phyloP scores from a whole-genome alignment of 2,113 vertebrate genomes.

The Aphelocoma coerulescens region DNA sequence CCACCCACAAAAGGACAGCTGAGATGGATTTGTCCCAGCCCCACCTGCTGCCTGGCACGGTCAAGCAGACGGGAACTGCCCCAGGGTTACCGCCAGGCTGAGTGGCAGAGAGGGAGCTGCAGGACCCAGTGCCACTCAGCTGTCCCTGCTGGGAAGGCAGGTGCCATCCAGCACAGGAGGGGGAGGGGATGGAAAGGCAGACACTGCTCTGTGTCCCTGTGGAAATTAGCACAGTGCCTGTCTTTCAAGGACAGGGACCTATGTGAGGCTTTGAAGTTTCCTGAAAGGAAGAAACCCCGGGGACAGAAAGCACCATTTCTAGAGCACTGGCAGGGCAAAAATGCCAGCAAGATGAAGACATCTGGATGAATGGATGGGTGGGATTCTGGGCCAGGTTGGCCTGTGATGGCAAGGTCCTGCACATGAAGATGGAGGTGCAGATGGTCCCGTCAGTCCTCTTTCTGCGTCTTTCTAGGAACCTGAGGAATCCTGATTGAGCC shows the following conservation, averaged over 20 bases:
- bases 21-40: not conserved
- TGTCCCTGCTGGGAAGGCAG: not conserved
- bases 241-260: not conserved
- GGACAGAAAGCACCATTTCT: not conserved
- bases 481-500: not conserved
- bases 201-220: not conserved
- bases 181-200: not conserved
- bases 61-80: not conserved
- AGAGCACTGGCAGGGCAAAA: not conserved
- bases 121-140: not conserved
- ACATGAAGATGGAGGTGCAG: not conserved
- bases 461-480: not conserved
- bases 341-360: not conserved
- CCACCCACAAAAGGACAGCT: not conserved
- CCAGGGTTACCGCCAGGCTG: not conserved
- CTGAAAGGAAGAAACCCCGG: not conserved
- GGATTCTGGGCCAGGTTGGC: not conserved
- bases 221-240: not conserved
- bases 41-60: not conserved
- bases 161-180: not conserved
- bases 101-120: not conserved
- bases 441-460: not conserved
- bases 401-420: not conserved
- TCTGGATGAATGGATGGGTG: not conserved
- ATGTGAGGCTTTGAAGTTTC: not conserved